Conservation (phyloP, 2,888 invertebrate genomes). For the Eupeodes luniger region DNA sequence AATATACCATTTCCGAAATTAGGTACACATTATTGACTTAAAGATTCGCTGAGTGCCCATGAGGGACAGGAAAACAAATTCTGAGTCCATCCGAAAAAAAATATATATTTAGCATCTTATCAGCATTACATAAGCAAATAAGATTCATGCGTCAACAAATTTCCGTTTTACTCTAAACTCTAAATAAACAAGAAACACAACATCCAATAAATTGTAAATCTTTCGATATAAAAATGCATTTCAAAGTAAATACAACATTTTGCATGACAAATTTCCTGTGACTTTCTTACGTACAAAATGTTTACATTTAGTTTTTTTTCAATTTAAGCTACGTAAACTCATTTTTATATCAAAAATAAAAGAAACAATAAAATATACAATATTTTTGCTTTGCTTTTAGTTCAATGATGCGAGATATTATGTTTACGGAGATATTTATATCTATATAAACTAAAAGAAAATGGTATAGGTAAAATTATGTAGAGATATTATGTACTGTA, state of each 20-base stretch:
- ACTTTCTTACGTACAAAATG: background rate
- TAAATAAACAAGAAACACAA: background rate
- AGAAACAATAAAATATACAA: background rate
- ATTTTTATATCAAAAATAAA: no score
- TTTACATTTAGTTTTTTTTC: background rate
- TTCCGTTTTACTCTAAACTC: background rate
- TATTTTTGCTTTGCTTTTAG: slow-evolving; percentile 1
- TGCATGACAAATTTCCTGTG: background rate
- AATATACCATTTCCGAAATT: no score
- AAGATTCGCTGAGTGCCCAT: no score
- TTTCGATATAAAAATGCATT: slow-evolving; percentile 7
- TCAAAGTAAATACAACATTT: background rate
- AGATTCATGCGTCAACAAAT: slow-evolving; percentile 14
- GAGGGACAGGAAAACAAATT: no score
- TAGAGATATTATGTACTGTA: no score
- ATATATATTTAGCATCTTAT: background rate
- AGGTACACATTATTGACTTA: no score
- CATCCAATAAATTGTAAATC: slow-evolving; percentile 16
- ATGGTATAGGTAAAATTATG: background rate
- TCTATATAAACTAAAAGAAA: background rate
- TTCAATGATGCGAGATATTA: slow-evolving; percentile 21
- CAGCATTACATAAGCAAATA: background rate
- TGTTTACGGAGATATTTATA: background rate
- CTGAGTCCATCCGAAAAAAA: background rate
- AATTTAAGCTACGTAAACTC: background rate